Evolutionary conservation across 2,113 vertebrate genomes (phyloP).

Genomic region (Xenotilapia flavipinnis): DNA sequence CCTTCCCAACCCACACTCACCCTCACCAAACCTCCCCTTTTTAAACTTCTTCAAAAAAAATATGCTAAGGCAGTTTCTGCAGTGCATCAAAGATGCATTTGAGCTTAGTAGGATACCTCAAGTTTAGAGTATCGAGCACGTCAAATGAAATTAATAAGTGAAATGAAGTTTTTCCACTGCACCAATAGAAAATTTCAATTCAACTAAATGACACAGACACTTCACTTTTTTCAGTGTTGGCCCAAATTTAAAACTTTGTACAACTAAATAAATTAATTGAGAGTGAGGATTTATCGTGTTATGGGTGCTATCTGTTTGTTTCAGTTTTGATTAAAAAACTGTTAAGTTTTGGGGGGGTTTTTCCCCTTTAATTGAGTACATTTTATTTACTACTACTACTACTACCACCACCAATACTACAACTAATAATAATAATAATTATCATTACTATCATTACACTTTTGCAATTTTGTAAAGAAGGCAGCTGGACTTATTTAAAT

Average conservation of each 20-base stretch:
- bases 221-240: neutral
- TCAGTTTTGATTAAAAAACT: neutral
- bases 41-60: neutral
- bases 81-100: neutral
- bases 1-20: neutral
- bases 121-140: neutral
- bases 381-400: neutral
- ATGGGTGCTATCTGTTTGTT: neutral
- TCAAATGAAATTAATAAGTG: neutral
- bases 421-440: neutral
- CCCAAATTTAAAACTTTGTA: neutral
- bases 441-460: neutral
- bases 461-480: neutral
- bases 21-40: neutral
- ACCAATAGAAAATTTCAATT: fast-evolving
- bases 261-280: neutral
- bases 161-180: neutral
- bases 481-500: neutral
- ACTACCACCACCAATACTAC: neutral
- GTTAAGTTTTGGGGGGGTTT: fast-evolving
- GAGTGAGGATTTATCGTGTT: neutral
- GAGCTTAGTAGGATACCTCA: fast-evolving
- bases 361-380: neutral
- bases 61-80: neutral
- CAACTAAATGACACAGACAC: neutral